Evolutionary conservation across 2,113 vertebrate genomes (phyloP).

Genomic region (Anas platyrhynchos): DNA sequence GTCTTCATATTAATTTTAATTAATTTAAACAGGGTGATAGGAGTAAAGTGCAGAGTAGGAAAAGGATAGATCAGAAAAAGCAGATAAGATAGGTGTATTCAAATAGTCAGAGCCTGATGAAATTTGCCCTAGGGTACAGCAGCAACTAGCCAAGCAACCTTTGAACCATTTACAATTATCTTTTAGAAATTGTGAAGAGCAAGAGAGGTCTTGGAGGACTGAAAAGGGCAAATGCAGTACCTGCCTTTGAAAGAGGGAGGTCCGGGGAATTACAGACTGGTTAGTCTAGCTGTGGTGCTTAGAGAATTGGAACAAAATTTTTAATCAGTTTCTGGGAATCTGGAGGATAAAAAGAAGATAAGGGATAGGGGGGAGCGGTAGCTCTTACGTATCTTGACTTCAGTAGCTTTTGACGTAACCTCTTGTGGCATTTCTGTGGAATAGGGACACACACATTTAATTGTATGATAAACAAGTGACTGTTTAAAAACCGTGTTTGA

Average conservation of each 20-base stretch:
- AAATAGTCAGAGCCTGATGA: constrained; percentile 61
- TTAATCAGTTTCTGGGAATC: constrained; percentile 30
- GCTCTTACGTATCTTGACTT: background rate
- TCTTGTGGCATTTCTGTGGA: background rate
- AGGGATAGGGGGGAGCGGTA: background rate
- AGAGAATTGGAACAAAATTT: constrained; percentile 23
- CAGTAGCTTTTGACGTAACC: background rate
- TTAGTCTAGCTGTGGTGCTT: background rate
- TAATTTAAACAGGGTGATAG: constrained; percentile 50
- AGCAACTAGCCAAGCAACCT: constrained; percentile 63
- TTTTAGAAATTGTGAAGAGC: constrained; percentile 45
- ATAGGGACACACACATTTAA: background rate
- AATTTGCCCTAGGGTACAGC: constrained; percentile 64
- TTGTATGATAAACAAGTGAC: background rate
- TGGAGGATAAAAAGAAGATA: background rate
- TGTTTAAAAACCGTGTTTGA: background rate
- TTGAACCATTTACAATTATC: constrained; percentile 67
- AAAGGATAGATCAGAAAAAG: constrained; percentile 48
- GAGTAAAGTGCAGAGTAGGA: constrained; percentile 56
- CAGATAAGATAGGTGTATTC: constrained; percentile 64
- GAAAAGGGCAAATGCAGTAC: constrained; percentile 18
- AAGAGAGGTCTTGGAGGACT: constrained; percentile 39
- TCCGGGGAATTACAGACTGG: background rate
- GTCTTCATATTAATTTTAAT: constrained; percentile 48
- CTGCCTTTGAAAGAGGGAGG: background rate